Conservation (phyloP, 2,888 invertebrate species). For the Eupithecia exiguata region DNA sequence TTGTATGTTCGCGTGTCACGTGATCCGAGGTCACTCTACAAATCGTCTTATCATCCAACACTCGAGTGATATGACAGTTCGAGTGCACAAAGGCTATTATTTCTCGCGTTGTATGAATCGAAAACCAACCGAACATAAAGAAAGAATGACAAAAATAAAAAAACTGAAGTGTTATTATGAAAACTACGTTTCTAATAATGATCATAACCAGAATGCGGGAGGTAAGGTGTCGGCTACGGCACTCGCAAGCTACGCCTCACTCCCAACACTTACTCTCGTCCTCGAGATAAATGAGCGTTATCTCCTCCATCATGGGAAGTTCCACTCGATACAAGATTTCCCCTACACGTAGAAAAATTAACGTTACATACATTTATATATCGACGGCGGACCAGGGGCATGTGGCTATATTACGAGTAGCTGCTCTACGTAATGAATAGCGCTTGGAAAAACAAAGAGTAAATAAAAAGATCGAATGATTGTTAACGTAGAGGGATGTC, state of each 20-base stretch:
- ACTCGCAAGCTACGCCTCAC: conserved; percentile 87
- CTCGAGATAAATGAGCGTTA: conserved; percentile 96
- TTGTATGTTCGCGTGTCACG: conserved; percentile 36
- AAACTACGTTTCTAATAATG: conserved; percentile 84
- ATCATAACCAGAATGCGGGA: conserved; percentile 85
- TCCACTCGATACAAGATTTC: conserved; percentile 97
- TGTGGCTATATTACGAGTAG: conserved; percentile 50
- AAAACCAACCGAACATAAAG: conserved; percentile 74
- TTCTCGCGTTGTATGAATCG: conserved; percentile 76
- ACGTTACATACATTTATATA: conserved; percentile 78
- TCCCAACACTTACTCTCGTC: conserved; percentile 89
- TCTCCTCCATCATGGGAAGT: conserved; percentile 96
- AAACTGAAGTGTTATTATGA: conserved; percentile 84
- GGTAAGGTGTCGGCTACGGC: conserved; percentile 84
- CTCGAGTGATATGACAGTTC: conserved; percentile 72
- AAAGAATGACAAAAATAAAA: conserved; percentile 70
- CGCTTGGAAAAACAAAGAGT: conserved; percentile 69
- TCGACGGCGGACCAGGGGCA: conserved; percentile 39
- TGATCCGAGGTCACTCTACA: conserved; percentile 52
- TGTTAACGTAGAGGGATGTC: conserved; percentile 55
- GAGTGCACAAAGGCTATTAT: conserved; percentile 79
- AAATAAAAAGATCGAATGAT: conserved; percentile 67
- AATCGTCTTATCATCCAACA: conserved; percentile 62
- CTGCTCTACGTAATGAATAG: conserved; percentile 66
- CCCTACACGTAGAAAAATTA: conserved; percentile 86